Percentiles rank a stretch among this genome's conserved stretches.
These are phyloP conservation scores for Macquaria ambigua DNA, from an alignment of 2,113 vertebrate species.

Conservation along the genomic window DNA sequence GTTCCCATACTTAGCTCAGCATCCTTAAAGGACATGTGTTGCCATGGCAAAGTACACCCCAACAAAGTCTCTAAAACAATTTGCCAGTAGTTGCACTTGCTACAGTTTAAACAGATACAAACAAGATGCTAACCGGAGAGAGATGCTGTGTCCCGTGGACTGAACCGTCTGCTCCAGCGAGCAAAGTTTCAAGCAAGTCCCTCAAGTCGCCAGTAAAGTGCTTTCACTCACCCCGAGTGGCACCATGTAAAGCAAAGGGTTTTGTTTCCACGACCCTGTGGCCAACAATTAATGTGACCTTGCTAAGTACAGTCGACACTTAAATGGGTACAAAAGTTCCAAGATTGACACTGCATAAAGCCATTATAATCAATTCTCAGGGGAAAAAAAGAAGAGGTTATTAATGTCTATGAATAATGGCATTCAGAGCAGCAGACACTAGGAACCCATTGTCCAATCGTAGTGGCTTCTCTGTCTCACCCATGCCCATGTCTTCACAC, in stretches of 20 bases:
- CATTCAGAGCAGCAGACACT: constrained; percentile 81
- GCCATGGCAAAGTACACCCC: constrained; percentile 54
- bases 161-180: constrained; percentile 26
- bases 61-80: constrained; percentile 43
- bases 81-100: constrained; percentile 3
- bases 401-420: constrained; percentile 82
- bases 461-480: constrained; percentile 74
- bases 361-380: constrained; percentile 63
- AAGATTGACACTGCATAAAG: constrained; percentile 60
- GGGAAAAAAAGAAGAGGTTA: constrained; percentile 72
- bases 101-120: constrained; percentile 9
- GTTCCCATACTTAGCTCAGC: constrained; percentile 82
- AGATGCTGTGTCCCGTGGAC: constrained; percentile 26
- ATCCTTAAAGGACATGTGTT: constrained; percentile 63
- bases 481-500: constrained; percentile 65
- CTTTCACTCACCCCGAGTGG: constrained; percentile 50
- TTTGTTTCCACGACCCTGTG: constrained; percentile 49
- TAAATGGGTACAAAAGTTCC: constrained; percentile 69
- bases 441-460: constrained; percentile 78
- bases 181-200: constrained; percentile 37
- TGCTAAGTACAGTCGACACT: constrained; percentile 53
- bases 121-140: constrained; percentile 17
- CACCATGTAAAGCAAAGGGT: constrained; percentile 32
- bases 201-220: constrained; percentile 40
- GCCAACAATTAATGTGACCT: constrained; percentile 60